Evolutionary conservation across 2,888 invertebrate genomes (phyloP).

Genomic region (Sericinus montela): DNA sequence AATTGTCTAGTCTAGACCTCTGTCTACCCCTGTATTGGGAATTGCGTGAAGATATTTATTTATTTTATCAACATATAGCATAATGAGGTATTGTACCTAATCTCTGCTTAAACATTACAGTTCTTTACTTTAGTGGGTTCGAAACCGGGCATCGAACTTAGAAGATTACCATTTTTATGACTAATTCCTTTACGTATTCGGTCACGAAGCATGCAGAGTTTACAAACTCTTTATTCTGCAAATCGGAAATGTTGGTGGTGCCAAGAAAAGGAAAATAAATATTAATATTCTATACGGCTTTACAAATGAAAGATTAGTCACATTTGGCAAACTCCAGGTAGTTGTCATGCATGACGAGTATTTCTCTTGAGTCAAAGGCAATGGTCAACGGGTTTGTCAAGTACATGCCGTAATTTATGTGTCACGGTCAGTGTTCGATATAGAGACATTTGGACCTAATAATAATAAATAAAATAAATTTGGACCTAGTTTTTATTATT

Average conservation of each 20-base stretch:
- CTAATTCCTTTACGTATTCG: no score
- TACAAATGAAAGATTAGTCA: slow-evolving; percentile 45
- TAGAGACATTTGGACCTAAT: slow-evolving; percentile 27
- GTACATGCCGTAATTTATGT: slow-evolving; percentile 43
- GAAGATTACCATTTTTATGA: no score
- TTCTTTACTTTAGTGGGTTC: no score
- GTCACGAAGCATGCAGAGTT: no score
- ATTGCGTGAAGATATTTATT: no score
- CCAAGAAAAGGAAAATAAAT: slow-evolving; percentile 15
- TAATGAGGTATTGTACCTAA: no score
- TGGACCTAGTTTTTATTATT: slow-evolving; percentile 21
- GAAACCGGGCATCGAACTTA: no score
- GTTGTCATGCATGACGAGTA: slow-evolving; percentile 41
- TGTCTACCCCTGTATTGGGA: no score
- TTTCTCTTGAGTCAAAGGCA: slow-evolving; percentile 38
- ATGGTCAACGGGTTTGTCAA: slow-evolving; percentile 43
- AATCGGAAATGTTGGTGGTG: slow-evolving; percentile 8
- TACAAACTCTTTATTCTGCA: not conserved
- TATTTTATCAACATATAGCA: no score
- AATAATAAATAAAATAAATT: no score
- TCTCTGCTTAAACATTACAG: no score
- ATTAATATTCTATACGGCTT: slow-evolving; percentile 22
- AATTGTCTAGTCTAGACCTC: no score
- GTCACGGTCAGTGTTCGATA: slow-evolving; percentile 37
- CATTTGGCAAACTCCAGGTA: slow-evolving; percentile 31